A percentile compares a stretch with the other conserved stretches of the same genome.
These are phyloP conservation scores for Perithous albicinctus DNA, from an alignment of 2,888 invertebrate genomes.

Conservation along the genomic window DNA sequence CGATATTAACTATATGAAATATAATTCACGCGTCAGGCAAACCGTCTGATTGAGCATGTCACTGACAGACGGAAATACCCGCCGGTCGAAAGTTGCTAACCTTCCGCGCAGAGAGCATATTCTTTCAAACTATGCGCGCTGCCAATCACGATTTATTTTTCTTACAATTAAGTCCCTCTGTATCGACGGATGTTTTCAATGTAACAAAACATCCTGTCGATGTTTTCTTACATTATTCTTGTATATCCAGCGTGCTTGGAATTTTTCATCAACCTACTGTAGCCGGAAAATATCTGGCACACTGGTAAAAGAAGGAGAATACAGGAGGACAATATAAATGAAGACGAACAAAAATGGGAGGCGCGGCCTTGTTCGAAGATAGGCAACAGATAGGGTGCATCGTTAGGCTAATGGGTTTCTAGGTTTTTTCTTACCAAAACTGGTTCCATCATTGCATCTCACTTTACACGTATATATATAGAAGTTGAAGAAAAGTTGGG, in stretches of 20 bases:
- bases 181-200: too few species aligned
- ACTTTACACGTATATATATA: constrained; percentile 31
- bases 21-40: constrained; percentile 35
- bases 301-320: not conserved
- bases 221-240: not conserved
- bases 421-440: not conserved
- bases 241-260: not conserved
- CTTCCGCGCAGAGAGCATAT: constrained; percentile 69
- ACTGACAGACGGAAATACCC: constrained; percentile 74
- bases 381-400: constrained; percentile 23
- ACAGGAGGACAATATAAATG: constrained; percentile 9
- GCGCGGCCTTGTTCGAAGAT: constrained; percentile 25
- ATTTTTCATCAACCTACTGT: not conserved
- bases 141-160: constrained; percentile 23
- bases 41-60: constrained; percentile 56
- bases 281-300: constrained; percentile 14
- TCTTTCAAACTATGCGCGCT: not conserved
- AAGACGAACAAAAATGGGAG: constrained; percentile 9
- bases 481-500: not conserved
- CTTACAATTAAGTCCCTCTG: not conserved
- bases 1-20: constrained; percentile 51
- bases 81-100: constrained; percentile 74
- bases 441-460: not conserved
- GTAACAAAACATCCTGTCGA: constrained; percentile 2
- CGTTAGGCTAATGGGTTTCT: constrained; percentile 40